Conservation (phyloP, 2,888 invertebrate species). For the Dryadula phaetusa region DNA sequence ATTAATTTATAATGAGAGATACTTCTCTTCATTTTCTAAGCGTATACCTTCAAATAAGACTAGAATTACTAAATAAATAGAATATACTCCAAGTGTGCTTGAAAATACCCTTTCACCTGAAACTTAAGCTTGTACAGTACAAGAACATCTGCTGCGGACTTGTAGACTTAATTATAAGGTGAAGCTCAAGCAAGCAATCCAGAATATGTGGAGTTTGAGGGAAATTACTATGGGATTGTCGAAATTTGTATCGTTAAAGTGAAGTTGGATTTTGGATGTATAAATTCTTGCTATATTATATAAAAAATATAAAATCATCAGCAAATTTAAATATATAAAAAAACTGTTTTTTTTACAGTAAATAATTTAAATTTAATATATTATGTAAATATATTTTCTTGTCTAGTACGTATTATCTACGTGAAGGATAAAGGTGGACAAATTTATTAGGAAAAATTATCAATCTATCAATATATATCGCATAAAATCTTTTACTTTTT, state of each 20-base stretch:
- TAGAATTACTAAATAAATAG: slow-evolving; percentile 18
- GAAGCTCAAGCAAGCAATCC: slow-evolving; percentile 12
- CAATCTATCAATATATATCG: too few species aligned
- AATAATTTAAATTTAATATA: too few species aligned
- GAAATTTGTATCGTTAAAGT: background rate
- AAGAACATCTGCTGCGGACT: slow-evolving; percentile 26
- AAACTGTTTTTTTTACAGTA: too few species aligned
- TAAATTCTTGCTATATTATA: background rate
- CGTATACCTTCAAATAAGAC: background rate
- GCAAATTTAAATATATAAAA: too few species aligned
- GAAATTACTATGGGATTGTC: background rate
- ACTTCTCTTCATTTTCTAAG: background rate
- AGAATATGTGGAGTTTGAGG: background rate
- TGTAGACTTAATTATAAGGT: slow-evolving; percentile 24
- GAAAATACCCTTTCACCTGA: slow-evolving; percentile 30
- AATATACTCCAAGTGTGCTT: background rate
- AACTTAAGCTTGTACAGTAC: slow-evolving; percentile 19
- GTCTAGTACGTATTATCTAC: too few species aligned
- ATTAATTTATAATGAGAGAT: background rate
- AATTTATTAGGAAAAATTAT: too few species aligned
- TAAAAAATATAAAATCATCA: too few species aligned
- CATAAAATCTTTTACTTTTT: background rate
- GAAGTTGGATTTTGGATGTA: background rate
- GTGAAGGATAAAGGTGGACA: too few species aligned
- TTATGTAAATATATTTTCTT: too few species aligned